Conservation (phyloP, 2,888 invertebrate genomes). For the Timandra comae region DNA sequence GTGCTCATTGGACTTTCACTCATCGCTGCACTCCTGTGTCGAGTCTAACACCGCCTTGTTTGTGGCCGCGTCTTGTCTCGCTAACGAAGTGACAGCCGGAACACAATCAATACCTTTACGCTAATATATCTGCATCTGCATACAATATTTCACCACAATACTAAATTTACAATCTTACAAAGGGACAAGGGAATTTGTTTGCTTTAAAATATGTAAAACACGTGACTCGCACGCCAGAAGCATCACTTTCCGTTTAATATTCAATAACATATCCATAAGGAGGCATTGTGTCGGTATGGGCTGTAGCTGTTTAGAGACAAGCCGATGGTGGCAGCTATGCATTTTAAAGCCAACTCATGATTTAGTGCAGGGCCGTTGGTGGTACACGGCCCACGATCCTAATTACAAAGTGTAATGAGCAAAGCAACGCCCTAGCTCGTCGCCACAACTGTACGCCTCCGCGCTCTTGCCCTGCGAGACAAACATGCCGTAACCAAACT, state of each 20-base stretch:
- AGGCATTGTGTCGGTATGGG: constrained; percentile 49
- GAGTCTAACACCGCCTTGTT: constrained; percentile 47
- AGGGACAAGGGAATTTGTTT: constrained; percentile 34
- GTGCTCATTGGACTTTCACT: constrained; percentile 65
- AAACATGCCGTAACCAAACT: constrained; percentile 19
- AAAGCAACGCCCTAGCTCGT: constrained; percentile 39
- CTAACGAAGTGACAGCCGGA: constrained; percentile 38
- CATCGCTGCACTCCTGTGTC: constrained; percentile 33
- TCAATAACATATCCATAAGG: constrained; percentile 58
- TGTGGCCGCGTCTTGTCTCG: constrained; percentile 41
- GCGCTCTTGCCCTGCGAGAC: constrained; percentile 18
- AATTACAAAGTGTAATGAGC: constrained; percentile 74
- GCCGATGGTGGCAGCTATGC: constrained; percentile 36
- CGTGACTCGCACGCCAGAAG: constrained; percentile 33
- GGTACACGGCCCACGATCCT: constrained; percentile 59
- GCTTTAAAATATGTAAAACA: constrained; percentile 45
- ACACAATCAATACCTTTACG: constrained; percentile 22
- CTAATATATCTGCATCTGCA: constrained; percentile 19
- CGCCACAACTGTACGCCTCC: constrained; percentile 35
- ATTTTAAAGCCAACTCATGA: constrained; percentile 57
- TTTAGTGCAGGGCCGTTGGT: constrained; percentile 61
- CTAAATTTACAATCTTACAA: not conserved
- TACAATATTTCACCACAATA: not conserved
- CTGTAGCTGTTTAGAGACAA: constrained; percentile 44
- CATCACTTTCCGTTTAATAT: constrained; percentile 47